Evolutionary conservation across 2,113 vertebrate genomes (phyloP).

Genomic region (Melozone crissalis): DNA sequence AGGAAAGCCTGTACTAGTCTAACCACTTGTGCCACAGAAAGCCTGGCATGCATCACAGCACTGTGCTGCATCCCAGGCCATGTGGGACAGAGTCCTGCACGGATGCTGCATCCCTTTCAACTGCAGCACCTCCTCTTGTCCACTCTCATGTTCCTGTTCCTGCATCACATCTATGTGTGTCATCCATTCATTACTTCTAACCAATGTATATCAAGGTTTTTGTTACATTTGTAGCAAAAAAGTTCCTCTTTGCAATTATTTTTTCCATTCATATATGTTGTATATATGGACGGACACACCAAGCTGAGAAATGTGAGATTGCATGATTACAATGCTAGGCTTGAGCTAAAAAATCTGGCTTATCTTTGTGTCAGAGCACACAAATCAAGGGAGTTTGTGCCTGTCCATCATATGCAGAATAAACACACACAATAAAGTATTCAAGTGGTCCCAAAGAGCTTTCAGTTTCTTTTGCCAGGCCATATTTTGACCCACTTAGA

Average conservation of each 20-base stretch:
- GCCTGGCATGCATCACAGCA: neutral
- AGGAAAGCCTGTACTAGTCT: neutral
- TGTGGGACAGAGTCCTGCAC: fast-evolving
- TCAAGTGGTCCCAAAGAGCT: neutral
- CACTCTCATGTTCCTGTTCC: neutral
- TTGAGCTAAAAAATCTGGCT: neutral
- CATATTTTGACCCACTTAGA: neutral
- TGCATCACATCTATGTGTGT: neutral
- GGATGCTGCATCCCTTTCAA: fast-evolving
- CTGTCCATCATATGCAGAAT: neutral
- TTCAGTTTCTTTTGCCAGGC: neutral
- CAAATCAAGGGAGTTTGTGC: fast-evolving
- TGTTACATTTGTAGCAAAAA: neutral
- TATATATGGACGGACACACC: neutral
- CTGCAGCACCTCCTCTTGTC: neutral
- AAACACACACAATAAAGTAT: neutral
- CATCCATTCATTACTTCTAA: neutral
- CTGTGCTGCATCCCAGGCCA: neutral
- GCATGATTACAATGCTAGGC: neutral
- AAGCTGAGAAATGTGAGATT: neutral
- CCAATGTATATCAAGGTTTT: neutral
- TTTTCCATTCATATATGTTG: neutral
- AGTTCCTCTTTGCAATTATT: neutral
- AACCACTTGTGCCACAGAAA: neutral
- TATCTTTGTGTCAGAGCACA: neutral